These are phyloP conservation scores for Ranitomeya imitator DNA, from an alignment of 2,113 vertebrate species.

Conservation along the genomic window DNA sequence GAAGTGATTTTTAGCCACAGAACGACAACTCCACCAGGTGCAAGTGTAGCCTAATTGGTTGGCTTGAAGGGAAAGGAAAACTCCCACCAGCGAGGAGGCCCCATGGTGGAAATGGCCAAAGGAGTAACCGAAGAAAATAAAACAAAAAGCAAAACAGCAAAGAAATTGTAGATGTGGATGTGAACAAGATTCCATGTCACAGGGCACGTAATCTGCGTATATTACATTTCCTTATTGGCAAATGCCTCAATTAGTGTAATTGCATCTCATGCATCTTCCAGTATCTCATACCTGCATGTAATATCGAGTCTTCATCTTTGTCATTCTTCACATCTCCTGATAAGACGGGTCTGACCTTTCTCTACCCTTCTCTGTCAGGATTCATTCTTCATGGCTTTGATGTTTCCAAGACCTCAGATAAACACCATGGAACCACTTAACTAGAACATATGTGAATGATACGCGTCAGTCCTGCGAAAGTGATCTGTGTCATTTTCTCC, in stretches of 20 bases:
- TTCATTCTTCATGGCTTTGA: not conserved
- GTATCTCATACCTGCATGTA: not conserved
- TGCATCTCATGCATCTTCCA: not conserved
- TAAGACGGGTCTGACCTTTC: not conserved
- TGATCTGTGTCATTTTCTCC: not conserved
- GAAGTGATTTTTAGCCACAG: too few species aligned
- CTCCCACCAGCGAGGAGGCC: too few species aligned
- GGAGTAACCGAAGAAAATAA: not conserved
- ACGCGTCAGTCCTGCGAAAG: not conserved
- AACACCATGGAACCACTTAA: not conserved
- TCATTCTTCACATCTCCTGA: not conserved
- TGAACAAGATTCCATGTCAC: not conserved
- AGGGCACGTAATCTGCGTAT: not conserved
- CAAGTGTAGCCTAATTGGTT: too few species aligned
- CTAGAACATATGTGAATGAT: conserved; percentile 2
- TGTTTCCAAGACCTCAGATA: not conserved
- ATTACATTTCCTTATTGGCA: not conserved
- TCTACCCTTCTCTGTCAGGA: not conserved
- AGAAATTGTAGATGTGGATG: not conserved
- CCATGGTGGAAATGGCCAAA: not conserved
- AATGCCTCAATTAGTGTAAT: not conserved
- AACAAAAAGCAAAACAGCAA: not conserved
- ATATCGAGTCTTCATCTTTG: not conserved
- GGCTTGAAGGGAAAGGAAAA: too few species aligned
- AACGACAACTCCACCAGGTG: too few species aligned